Evolutionary conservation across 2,113 vertebrate species (phyloP).

Genomic region (Casuarius casuarius): DNA sequence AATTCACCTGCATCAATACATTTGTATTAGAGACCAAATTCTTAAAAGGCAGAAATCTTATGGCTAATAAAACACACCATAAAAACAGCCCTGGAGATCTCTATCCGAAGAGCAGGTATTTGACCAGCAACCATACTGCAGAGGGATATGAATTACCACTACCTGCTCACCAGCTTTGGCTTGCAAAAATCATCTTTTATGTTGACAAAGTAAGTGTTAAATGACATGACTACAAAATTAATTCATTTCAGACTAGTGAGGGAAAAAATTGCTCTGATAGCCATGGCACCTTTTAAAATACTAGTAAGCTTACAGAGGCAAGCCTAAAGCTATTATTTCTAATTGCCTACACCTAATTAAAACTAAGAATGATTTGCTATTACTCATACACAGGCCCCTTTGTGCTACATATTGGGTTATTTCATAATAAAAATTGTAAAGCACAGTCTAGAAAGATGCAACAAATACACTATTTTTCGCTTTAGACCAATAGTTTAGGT

Average conservation of each 20-base stretch:
- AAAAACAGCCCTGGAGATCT: neutral
- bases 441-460: neutral
- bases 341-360: neutral
- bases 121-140: neutral
- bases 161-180: neutral
- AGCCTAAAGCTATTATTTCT: neutral
- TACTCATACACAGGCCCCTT: neutral
- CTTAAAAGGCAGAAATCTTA: neutral
- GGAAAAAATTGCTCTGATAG: neutral
- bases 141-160: neutral
- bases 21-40: neutral
- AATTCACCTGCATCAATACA: neutral
- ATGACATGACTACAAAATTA: neutral
- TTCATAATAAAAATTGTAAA: neutral
- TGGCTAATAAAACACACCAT: neutral
- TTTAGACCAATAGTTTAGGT: neutral
- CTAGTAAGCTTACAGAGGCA: neutral
- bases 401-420: neutral
- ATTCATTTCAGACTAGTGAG: neutral
- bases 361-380: neutral
- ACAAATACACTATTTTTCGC: neutral
- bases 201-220: neutral
- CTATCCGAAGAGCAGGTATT: neutral
- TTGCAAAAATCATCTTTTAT: neutral
- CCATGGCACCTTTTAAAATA: neutral